Conservation (phyloP, 2,797 vertebrate genomes). For the Urophycis tenuis region DNA sequence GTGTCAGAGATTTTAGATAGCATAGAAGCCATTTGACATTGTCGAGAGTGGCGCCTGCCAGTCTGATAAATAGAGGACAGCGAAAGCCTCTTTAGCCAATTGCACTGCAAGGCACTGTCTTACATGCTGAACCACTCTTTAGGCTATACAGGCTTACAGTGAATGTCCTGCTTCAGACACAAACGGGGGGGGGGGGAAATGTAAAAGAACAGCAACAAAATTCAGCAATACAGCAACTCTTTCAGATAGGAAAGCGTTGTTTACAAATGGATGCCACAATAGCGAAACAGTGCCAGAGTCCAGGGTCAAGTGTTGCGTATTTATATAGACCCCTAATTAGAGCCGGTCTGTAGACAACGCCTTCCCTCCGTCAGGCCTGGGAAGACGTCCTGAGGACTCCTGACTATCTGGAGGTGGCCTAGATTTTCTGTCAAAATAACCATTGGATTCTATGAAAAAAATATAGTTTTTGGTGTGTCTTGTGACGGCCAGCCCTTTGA, state of each 20-base stretch:
- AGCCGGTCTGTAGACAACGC: background rate
- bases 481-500: background rate
- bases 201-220: background rate
- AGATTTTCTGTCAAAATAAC: background rate
- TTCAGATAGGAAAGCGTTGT: background rate
- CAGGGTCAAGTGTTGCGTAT: background rate
- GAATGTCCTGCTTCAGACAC: background rate
- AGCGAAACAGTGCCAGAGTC: background rate
- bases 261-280: background rate
- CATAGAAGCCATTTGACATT: background rate
- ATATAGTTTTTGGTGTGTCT: background rate
- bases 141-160: background rate
- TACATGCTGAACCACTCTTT: background rate
- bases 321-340: background rate
- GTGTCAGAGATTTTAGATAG: background rate
- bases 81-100: background rate
- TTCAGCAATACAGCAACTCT: too few species aligned
- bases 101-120: background rate
- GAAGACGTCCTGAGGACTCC: background rate
- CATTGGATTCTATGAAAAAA: too few species aligned
- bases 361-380: background rate
- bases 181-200: background rate
- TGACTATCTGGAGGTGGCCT: background rate
- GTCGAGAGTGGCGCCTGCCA: background rate
- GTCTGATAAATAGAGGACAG: background rate